Conservation (phyloP, 2,113 vertebrate genomes). For the Erinaceus europaeus region DNA sequence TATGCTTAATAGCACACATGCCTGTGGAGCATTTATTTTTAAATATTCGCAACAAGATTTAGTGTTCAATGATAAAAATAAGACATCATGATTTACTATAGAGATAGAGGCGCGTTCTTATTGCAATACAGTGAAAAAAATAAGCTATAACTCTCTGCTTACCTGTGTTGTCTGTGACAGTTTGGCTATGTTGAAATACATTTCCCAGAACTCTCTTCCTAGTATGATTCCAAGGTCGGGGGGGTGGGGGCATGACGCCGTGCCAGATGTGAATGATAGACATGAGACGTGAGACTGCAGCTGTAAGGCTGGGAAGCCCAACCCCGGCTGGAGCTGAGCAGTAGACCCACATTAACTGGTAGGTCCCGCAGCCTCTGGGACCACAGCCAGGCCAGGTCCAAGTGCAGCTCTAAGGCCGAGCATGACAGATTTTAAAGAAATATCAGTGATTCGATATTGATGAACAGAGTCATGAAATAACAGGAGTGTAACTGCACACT, state of each 20-base stretch:
- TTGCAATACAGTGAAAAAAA: slow-evolving; percentile 17
- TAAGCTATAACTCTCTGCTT: not conserved
- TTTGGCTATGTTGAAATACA: not conserved
- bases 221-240: not conserved
- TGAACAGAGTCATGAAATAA: too few species aligned
- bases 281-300: not conserved
- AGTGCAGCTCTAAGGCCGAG: too few species aligned
- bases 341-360: not conserved
- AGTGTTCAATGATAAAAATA: slow-evolving; percentile 28
- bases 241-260: too few species aligned
- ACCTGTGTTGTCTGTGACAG: not conserved
- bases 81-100: not conserved
- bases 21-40: not conserved
- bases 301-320: not conserved
- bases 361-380: not conserved
- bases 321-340: not conserved
- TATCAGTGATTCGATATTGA: too few species aligned
- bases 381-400: too few species aligned
- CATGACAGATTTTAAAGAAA: too few species aligned
- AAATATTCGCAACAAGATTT: slow-evolving; percentile 5
- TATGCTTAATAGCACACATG: slow-evolving; percentile 25
- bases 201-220: not conserved
- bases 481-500: too few species aligned
- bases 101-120: slow-evolving; percentile 15
- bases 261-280: not conserved